These are phyloP conservation scores for Spisula subtruncata DNA, from an alignment of 2,888 invertebrate species.

Conservation along the genomic window DNA sequence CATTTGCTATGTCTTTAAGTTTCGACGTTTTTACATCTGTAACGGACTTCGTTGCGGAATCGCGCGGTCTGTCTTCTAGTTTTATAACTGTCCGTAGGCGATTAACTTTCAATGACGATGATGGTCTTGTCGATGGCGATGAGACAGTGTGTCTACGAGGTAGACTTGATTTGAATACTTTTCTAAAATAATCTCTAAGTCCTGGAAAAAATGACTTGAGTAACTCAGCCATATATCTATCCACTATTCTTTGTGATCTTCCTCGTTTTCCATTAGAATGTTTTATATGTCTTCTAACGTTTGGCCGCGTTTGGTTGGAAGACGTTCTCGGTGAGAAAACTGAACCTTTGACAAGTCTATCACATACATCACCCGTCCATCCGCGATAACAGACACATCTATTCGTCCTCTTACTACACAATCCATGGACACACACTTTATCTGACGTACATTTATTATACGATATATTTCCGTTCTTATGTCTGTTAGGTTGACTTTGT, in stretches of 20 bases:
- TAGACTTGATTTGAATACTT: background rate
- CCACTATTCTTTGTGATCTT: background rate
- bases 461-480: conserved; percentile 20
- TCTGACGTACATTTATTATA: conserved; percentile 37
- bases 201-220: conserved; percentile 37
- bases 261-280: background rate
- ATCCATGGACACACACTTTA: conserved; percentile 34
- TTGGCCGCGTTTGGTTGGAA: background rate
- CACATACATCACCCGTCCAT: conserved; percentile 36
- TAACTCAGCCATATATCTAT: conserved; percentile 31
- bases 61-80: background rate
- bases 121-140: background rate
- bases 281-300: background rate
- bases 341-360: background rate
- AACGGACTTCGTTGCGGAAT: background rate
- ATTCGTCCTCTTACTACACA: conserved; percentile 12
- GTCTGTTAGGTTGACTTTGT: background rate
- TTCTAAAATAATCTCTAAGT: conserved; percentile 34
- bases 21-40: background rate
- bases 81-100: background rate
- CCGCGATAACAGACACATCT: conserved; percentile 38
- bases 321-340: conserved; percentile 14
- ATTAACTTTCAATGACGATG: background rate
- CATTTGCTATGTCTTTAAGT: background rate
- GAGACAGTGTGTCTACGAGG: background rate